Evolutionary conservation across 2,797 vertebrate genomes (phyloP), one percentile per base, ranked within the genome.

Genomic region (Podarcis lilfordi): DNA sequence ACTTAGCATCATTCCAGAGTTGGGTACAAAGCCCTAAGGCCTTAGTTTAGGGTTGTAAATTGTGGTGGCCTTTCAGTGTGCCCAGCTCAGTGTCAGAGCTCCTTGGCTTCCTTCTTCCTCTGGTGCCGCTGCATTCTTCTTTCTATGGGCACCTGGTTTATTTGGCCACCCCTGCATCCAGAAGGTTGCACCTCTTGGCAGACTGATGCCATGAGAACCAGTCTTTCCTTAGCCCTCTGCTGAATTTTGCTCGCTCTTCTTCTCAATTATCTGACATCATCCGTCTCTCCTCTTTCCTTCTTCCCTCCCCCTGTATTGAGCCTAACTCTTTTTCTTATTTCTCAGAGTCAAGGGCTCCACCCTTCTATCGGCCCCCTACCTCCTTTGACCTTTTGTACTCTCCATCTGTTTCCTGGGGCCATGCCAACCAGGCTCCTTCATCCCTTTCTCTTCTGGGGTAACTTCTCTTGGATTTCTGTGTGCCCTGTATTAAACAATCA

Each of bases 401-500:
- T 17, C 43, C 17, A 19, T 71, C 27, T 8, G 8, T 9, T 45
- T n/a, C 68, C 40, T 35, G 17, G 21, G 29, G 21, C 68, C 17
- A 29, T 35, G 8, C 7, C 13, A 2, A 59, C 6, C 69, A 35
- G 6, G 3, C 11, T 8, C 21, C 23, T 74, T n/a, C 25, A 35
- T 23, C 29, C n/a, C 35, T 75, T 27, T 72, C 3, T 27, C 55
- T 75, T 35, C 8, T 13, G 5, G 32, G 32, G 50, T 25, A 74
- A 4, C 1, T 40, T 75, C n/a, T 19, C 11, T 27, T 69, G 25
- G 71, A 84, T 32, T 8, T 74, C 15, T 9, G 15, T 0, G 0
- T 86, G 25, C 13, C 25, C 72, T 79, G 68, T 76, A 0, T 0
- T 27, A 40, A 87, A 4, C 15, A 25, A 45, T 86, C 17, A 17